These are phyloP conservation scores for Pontoporia blainvillei DNA, from an alignment of 2,113 vertebrate species.

Conservation along the genomic window DNA sequence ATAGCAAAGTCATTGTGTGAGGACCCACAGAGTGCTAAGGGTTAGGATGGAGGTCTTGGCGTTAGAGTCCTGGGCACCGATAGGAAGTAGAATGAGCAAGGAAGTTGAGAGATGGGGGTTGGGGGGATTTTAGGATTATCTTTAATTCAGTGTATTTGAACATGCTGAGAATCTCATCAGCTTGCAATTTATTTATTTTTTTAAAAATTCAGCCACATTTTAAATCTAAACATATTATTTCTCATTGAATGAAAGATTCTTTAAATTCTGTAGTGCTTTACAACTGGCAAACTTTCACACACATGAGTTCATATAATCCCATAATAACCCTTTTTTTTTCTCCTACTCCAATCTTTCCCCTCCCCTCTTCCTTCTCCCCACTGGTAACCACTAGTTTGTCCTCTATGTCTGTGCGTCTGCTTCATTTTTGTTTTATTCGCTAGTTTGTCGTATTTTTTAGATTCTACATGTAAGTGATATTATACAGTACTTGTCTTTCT, in stretches of 20 bases:
- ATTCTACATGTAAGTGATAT: not conserved
- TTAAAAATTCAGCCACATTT: not conserved
- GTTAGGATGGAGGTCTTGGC: not conserved
- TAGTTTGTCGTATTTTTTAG: not conserved
- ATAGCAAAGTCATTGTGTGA: not conserved
- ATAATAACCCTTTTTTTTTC: not conserved
- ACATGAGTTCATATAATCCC: not conserved
- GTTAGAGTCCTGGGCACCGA: fast-evolving
- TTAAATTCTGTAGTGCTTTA: not conserved
- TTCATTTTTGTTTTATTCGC: not conserved
- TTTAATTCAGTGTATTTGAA: not conserved
- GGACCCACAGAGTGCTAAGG: fast-evolving
- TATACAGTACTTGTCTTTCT: not conserved
- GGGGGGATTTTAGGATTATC: not conserved
- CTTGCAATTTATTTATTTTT: not conserved
- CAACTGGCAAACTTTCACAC: not conserved
- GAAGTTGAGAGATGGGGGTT: fast-evolving
- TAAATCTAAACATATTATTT: not conserved
- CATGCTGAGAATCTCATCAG: not conserved
- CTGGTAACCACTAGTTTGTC: not conserved
- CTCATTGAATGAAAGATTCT: not conserved
- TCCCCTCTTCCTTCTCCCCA: not conserved
- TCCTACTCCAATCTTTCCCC: not conserved
- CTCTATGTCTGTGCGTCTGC: not conserved
- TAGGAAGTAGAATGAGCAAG: not conserved